These are phyloP conservation scores for Pammene aurita DNA, from an alignment of 2,888 invertebrate species.

Conservation along the genomic window DNA sequence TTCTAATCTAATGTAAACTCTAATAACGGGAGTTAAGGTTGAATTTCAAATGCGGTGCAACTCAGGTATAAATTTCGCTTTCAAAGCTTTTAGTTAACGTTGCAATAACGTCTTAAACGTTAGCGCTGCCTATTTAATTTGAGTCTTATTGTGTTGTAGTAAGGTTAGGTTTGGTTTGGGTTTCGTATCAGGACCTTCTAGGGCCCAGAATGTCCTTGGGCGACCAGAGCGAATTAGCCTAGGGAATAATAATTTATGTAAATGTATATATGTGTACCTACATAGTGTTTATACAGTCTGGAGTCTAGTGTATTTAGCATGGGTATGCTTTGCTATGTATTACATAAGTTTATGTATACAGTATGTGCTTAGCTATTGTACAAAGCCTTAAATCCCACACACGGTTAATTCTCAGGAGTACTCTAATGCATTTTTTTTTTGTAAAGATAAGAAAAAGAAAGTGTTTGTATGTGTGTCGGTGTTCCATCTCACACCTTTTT, in stretches of 20 bases:
- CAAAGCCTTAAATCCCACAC: no score
- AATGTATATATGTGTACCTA: conserved; percentile 58
- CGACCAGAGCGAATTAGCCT: conserved; percentile 80
- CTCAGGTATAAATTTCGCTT: conserved; percentile 81
- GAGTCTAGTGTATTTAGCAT: conserved; percentile 9
- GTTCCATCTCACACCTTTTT: no score
- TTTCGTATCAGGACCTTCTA: conserved; percentile 62
- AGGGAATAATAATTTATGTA: conserved; percentile 82
- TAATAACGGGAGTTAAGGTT: not conserved
- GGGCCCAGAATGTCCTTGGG: conserved; percentile 74
- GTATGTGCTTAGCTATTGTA: no score
- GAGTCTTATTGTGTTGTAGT: conserved; percentile 21
- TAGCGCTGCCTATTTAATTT: conserved; percentile 41
- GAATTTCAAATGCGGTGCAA: not conserved
- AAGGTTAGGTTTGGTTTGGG: conserved; percentile 48
- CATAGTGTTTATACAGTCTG: conserved; percentile 21
- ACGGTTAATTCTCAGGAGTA: no score
- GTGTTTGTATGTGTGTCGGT: no score
- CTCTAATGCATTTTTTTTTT: no score
- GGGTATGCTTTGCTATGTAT: conserved; percentile 2
- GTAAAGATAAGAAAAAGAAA: no score
- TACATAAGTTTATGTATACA: not conserved
- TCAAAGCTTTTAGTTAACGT: conserved; percentile 63
- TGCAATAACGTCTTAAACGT: conserved; percentile 56
- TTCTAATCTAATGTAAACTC: not conserved